phyloP scores from a whole-genome alignment of 2,113 vertebrate genomes.

The Galemys pyrenaicus region DNA sequence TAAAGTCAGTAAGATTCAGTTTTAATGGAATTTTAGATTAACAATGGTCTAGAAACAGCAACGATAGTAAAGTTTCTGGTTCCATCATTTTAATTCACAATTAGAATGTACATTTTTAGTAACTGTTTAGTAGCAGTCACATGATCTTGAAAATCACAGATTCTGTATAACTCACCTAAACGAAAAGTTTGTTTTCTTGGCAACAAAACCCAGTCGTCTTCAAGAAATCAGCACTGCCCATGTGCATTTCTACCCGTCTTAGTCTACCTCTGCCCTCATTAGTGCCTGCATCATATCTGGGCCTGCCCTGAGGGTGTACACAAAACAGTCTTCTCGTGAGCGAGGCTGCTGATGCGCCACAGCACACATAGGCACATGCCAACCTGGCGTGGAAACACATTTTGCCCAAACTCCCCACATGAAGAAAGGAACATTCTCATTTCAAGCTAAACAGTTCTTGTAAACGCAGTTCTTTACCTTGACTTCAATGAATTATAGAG shows the following conservation, averaged over 20 bases:
- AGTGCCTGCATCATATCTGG: constrained; percentile 61
- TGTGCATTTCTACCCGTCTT: constrained; percentile 56
- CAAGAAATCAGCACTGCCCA: constrained; percentile 60
- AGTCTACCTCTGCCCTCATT: constrained; percentile 61
- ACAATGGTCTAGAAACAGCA: constrained; percentile 36
- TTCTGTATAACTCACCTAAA: constrained; percentile 67
- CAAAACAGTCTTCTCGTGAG: constrained; percentile 71
- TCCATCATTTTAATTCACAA: constrained; percentile 37
- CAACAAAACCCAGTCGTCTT: constrained; percentile 69
- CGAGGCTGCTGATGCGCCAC: not conserved
- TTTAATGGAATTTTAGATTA: constrained; percentile 63
- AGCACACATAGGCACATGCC: constrained; percentile 53
- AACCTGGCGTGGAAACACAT: not conserved
- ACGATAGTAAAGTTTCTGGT: not conserved
- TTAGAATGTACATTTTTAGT: constrained; percentile 39
- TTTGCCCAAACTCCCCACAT: constrained; percentile 45
- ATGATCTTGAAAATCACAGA: constrained; percentile 56
- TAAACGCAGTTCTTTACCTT: constrained; percentile 84
- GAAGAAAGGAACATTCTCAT: not conserved
- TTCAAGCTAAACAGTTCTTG: not conserved
- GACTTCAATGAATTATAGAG: constrained; percentile 96
- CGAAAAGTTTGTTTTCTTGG: constrained; percentile 69
- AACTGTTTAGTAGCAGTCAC: constrained; percentile 8
- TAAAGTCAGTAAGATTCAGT: constrained; percentile 32
- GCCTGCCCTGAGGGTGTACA: constrained; percentile 67